Percentiles rank a stretch among this genome's conserved stretches.
Conservation (phyloP, 2,113 vertebrate genomes). For the Murina feae region DNA sequence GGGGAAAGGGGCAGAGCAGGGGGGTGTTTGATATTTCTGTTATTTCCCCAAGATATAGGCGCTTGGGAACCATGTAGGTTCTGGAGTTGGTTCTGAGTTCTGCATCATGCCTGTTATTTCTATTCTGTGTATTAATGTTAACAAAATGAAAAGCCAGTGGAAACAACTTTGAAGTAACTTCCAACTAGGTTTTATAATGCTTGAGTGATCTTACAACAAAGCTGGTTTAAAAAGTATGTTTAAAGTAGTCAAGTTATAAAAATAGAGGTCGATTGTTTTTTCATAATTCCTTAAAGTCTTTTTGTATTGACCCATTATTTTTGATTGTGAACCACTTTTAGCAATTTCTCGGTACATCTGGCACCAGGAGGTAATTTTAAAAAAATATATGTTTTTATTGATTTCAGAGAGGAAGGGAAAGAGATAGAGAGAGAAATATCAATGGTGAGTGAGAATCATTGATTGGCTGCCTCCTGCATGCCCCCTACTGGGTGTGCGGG, state of each 20-base stretch:
- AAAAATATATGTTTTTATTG: too few species aligned
- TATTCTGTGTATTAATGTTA: slow-evolving; percentile 20
- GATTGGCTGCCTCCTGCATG: too few species aligned
- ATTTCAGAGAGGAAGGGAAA: too few species aligned
- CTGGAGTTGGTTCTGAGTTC: slow-evolving; percentile 30
- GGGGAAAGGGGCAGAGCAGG: neutral
- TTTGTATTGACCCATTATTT: slow-evolving; percentile 3
- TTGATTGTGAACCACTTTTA: neutral
- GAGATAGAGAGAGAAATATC: too few species aligned
- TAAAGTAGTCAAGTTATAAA: neutral
- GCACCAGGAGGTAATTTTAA: neutral
- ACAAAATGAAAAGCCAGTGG: slow-evolving; percentile 8
- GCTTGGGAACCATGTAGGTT: neutral
- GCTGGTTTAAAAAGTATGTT: neutral
- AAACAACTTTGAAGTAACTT: slow-evolving; percentile 45
- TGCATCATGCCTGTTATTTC: slow-evolving; percentile 24
- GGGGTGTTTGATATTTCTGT: neutral
- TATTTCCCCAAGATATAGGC: neutral
- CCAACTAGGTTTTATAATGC: slow-evolving; percentile 13
- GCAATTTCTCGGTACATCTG: neutral
- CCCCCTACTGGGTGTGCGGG: too few species aligned
- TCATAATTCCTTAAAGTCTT: neutral
- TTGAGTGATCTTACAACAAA: slow-evolving; percentile 30
- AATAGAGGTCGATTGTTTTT: neutral
- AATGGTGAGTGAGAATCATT: too few species aligned